A percentile compares a stretch with the other conserved stretches of the same genome.
Evolutionary conservation across 2,888 invertebrate genomes (phyloP).

Genomic region (Dasysyrphus tricinctus): DNA sequence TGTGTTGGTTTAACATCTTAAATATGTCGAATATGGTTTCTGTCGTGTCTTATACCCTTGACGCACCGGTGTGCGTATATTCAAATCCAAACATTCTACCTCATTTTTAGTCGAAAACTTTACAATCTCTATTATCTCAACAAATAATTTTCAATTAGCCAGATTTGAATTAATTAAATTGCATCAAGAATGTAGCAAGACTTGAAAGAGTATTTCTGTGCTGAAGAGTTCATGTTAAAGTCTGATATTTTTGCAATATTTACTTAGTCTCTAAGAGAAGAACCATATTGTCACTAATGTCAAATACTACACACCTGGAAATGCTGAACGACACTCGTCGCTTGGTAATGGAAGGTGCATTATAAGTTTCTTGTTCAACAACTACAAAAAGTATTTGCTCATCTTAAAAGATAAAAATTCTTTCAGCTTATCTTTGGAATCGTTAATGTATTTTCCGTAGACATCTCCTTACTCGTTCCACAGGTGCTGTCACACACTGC

Average conservation of each 20-base stretch:
- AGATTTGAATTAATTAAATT: constrained; percentile 83
- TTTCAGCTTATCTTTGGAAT: constrained; percentile 64
- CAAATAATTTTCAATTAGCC: constrained; percentile 84
- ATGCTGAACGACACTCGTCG: not conserved
- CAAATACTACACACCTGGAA: constrained; percentile 50
- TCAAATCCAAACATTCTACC: constrained; percentile 5
- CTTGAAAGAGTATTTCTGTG: constrained; percentile 21
- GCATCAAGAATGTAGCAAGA: constrained; percentile 70
- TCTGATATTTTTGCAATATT: constrained; percentile 69
- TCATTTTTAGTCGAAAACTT: constrained; percentile 53
- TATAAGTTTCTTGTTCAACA: constrained; percentile 38
- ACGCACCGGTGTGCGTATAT: not conserved
- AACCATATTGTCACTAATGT: constrained; percentile 63
- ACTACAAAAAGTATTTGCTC: constrained; percentile 53
- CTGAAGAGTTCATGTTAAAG: constrained; percentile 38
- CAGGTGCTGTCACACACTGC: not conserved
- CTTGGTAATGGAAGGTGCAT: constrained; percentile 9
- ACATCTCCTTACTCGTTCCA: constrained; percentile 10
- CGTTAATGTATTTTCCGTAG: constrained; percentile 67
- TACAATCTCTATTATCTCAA: constrained; percentile 79
- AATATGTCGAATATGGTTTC: not conserved
- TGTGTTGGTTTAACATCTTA: no score
- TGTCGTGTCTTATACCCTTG: not conserved
- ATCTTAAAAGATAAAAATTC: constrained; percentile 41
- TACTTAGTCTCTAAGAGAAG: constrained; percentile 54